Evolutionary conservation across 1,140 invertebrate species (phyloP).

Genomic region (Drosophila saltans): DNA sequence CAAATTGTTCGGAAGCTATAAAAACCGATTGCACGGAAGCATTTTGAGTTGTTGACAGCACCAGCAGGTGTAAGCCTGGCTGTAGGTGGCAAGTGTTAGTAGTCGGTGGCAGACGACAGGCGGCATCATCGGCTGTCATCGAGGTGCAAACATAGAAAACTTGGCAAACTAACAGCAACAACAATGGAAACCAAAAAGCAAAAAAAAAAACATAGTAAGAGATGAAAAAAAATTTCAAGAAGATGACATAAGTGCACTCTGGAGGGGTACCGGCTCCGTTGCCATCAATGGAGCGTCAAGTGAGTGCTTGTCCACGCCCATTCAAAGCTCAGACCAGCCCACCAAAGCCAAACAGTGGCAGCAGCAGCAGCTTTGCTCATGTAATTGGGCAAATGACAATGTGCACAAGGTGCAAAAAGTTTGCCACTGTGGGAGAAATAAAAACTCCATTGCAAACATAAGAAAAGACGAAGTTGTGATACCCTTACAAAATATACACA

Average conservation of each 20-base stretch:
- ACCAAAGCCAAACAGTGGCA: constrained; percentile 14
- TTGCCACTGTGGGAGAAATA: constrained; percentile 19
- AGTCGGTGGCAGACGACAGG: constrained; percentile 33
- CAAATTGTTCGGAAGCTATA: constrained; percentile 83
- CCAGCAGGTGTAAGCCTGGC: background rate
- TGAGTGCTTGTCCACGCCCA: constrained; percentile 70
- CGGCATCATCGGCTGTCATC: constrained; percentile 48
- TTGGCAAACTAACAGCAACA: constrained; percentile 65
- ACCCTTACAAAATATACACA: no score
- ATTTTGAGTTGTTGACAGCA: constrained; percentile 77
- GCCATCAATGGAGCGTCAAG: constrained; percentile 71
- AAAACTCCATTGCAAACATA: background rate
- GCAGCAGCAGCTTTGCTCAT: constrained; percentile 33
- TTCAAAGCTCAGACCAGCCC: constrained; percentile 51
- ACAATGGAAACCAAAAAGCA: constrained; percentile 26
- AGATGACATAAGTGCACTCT: constrained; percentile 70
- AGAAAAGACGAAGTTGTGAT: no score
- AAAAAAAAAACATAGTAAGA: background rate
- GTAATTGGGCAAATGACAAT: constrained; percentile 73
- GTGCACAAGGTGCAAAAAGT: constrained; percentile 61
- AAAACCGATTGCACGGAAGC: constrained; percentile 82
- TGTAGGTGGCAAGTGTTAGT: no score
- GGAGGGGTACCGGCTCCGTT: constrained; percentile 53
- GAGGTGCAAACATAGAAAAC: constrained; percentile 76
- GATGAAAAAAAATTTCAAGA: constrained; percentile 29